phyloP scores from a whole-genome alignment of 2,797 vertebrate species.

The Anguilla marmorata region DNA sequence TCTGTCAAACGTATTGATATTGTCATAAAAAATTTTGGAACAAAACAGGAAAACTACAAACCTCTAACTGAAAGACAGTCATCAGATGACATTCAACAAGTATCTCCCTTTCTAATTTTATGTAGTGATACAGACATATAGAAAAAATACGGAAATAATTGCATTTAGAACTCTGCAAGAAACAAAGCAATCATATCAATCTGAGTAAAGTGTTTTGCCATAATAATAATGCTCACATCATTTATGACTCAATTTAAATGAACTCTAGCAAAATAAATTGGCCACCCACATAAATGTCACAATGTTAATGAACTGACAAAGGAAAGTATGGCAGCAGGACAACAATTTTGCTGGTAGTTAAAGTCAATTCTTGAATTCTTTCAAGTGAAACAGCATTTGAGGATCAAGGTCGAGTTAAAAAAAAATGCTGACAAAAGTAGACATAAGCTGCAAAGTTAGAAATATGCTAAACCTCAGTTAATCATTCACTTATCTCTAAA shows the following conservation, averaged over 20 bases:
- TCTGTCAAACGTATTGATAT: neutral
- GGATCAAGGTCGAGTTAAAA: neutral
- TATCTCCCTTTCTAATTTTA: neutral
- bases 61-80: neutral
- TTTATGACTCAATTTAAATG: neutral
- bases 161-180: neutral
- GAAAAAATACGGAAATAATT: neutral
- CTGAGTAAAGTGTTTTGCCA: neutral
- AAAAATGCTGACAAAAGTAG: too few species aligned
- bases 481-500: too few species aligned
- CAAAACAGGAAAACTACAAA: neutral
- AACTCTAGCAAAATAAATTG: conserved; percentile 3
- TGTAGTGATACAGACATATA: neutral
- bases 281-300: neutral
- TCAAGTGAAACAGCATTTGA: neutral
- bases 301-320: neutral
- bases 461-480: too few species aligned
- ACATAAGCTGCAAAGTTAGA: too few species aligned
- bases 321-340: neutral
- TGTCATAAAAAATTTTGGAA: neutral
- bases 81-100: neutral
- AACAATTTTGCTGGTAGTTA: neutral
- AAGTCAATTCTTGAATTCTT: neutral
- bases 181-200: neutral
- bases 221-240: neutral